A percentile compares a stretch with the other conserved stretches of the same genome.
phyloP scores from a whole-genome alignment of 2,797 vertebrate genomes.

The Macropodus opercularis region DNA sequence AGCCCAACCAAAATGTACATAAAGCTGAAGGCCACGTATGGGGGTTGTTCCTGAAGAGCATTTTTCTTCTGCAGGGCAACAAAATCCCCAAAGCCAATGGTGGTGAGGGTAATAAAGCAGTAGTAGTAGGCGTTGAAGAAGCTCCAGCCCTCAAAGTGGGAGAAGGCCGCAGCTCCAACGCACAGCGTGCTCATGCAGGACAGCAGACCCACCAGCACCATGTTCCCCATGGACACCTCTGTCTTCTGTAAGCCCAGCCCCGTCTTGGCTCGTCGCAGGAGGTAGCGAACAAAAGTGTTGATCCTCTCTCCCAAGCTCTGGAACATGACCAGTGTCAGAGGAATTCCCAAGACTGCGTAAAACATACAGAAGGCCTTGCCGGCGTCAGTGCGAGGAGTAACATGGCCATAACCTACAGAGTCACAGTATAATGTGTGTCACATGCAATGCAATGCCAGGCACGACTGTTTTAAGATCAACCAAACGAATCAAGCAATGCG shows the following conservation, averaged over 20 bases:
- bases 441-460: neutral
- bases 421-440: slow-evolving; percentile 44
- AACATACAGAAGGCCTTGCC: slow-evolving; percentile 94
- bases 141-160: slow-evolving; percentile 90
- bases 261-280: slow-evolving; percentile 86
- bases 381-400: slow-evolving; percentile 85
- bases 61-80: slow-evolving; percentile 89
- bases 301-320: slow-evolving; percentile 92
- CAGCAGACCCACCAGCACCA: slow-evolving; percentile 89
- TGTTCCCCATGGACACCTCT: slow-evolving; percentile 88
- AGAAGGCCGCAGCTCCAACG: slow-evolving; percentile 87
- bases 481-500: too few species aligned
- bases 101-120: slow-evolving; percentile 92
- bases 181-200: slow-evolving; percentile 87
- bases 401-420: slow-evolving; percentile 88
- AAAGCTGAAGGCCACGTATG: slow-evolving; percentile 90
- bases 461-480: neutral
- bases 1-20: slow-evolving; percentile 91
- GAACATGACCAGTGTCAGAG: slow-evolving; percentile 92
- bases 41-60: slow-evolving; percentile 84
- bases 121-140: slow-evolving; percentile 92
- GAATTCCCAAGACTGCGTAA: slow-evolving; percentile 90
- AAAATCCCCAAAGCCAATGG: slow-evolving; percentile 92
- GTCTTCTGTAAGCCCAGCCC: slow-evolving; percentile 84
- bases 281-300: slow-evolving; percentile 84